Base-by-base conservation (phyloP, 2,113 vertebrate genomes). In the Pterocles orientalis region DNA sequence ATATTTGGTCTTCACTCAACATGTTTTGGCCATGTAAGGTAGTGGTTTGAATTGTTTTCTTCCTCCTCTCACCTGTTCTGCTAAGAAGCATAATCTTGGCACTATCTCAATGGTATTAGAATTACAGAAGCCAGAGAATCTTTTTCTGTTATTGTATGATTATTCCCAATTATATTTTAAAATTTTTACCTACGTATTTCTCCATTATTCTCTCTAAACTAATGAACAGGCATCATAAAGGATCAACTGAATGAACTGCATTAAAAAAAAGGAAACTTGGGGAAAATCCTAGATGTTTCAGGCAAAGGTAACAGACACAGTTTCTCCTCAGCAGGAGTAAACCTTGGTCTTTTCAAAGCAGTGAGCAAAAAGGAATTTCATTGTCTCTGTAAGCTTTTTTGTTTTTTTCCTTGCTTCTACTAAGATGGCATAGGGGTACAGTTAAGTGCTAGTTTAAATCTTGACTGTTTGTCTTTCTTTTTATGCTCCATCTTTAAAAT, bases 401-500 rank as follows among this genome's bases (percentile, higher is more conserved):
- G 18, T 41, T 41, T 41, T 41, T 41, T 41, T 41, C 41, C 68
- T 76, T 88, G 36, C 31, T 90, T 28, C 77, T 53, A 82, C 26
- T 14, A n/a, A 76, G 56, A 48, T 29, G 29, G 76, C 81, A 88
- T 60, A 78, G 90, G 86, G 92, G 88, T 88, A 43, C 61, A 33
- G 39, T 71, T 71, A 91, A 88, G 26, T 53, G 56, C 34, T 60
- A 60, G 14, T 45, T 77, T 90, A 86, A 83, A 86, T 88, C 85
- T 64, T 66, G 60, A 73, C 45, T 85, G 51, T 88, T 94, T 92
- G 81, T 89, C 53, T 95, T 87, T 90, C 71, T 81, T 88, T 92
- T 88, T 89, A 39, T 82, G 77, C 45, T 76, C 68, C 31, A 34
- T 72, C 77, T 90, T 94, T 92, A 92, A 88, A 95, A 91, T 92